Evolutionary conservation across 2,888 invertebrate genomes (phyloP), one percentile per base, ranked within the genome.

Genomic region (Calameuta idolon): DNA sequence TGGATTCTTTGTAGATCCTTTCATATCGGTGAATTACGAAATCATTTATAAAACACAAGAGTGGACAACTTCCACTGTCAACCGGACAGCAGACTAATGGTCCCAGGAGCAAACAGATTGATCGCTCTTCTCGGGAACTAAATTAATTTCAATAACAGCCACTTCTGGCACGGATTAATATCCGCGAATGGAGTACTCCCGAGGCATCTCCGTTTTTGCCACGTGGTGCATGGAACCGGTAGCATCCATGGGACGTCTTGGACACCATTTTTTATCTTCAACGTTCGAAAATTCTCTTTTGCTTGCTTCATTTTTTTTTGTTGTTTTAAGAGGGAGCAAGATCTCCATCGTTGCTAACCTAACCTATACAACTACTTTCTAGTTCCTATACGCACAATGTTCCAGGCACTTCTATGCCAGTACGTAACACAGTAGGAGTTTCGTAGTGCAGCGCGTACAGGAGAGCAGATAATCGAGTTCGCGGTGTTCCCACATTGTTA

Each of bases 41-140:
- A 87, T 87, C 84, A 87, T 87, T 87, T 86, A 86, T 87, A 84
- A 87, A 81, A 84, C 83, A 81, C 79, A 81, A 79, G 81, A 80
- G 81, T 77, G 77, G 81, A 83, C 81, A 84, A 81, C 83, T 81
- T 80, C 78, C 73, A 84, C 85, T 86, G 87, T 87, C 87, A 86
- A 81, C 81, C 79, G 80, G 80, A 78, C 79, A 31, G 79, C 81
- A 81, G 83, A 87, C 84, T 84, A 86, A 87, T 84, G 82, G 80
- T 80, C 79, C 55, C 55, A 35, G 71, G 71, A 77, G 74, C 33
- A 33, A 15, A 71, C 69, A 74, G 76, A 79, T 71, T 74, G 81
- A 79, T 78, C 77, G 82, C 83, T 75, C 76, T 74, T 73, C 79
- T 74, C 75, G 34, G 69, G 76, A 80, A 80, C 78, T 74, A 79